Base-by-base conservation (phyloP, 2,113 vertebrate species). In the Nanorana parkeri region DNA sequence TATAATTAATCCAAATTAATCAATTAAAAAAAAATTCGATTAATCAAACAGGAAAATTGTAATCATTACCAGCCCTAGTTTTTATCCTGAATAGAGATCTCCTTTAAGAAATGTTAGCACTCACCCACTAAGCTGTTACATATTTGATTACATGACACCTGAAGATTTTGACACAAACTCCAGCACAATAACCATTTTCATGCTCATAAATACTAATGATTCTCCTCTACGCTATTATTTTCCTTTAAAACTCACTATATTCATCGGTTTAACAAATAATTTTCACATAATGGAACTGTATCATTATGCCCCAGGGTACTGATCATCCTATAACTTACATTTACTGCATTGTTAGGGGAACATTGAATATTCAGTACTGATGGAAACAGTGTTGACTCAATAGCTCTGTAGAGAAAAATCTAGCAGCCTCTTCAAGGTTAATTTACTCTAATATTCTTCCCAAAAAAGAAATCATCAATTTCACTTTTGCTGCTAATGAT, bases 391-490 rank as follows among this genome's bases (percentile, higher is more conserved):
- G 41, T 65, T 66, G 17, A 77, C n/a, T 66, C 61, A 66, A 29
- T 54, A 77, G 61, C 51, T 65, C 47, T 65, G 54, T 26, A 28
- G 21, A 77, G 24, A 65, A 29, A 58, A 73, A 32, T 73, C 20
- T 11, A 47, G 21, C 21, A 69, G 54, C 8, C 28, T 69, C 3
- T 80, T 41, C 54, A 58, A 60, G 66, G 77, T 69, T 80, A 80
- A 80, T 80, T 80, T 80, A 17, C 29, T 68, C 16, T 80, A 60
- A 80, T 47, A 60, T 60, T 69, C 65, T 66, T 15, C 17, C 55
- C 26, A 78, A 69, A 69, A 78, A 51, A 20, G 23, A 67, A 66
- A 67, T 68, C 64, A 68, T 78, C 47, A 68, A 36, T 78, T 58
- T 78, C 19, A 66, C n/a, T 68, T 58, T 47, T n/a, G 47, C 41